Base-by-base conservation (phyloP, 2,888 invertebrate genomes). In the Bimastos eiseni region DNA sequence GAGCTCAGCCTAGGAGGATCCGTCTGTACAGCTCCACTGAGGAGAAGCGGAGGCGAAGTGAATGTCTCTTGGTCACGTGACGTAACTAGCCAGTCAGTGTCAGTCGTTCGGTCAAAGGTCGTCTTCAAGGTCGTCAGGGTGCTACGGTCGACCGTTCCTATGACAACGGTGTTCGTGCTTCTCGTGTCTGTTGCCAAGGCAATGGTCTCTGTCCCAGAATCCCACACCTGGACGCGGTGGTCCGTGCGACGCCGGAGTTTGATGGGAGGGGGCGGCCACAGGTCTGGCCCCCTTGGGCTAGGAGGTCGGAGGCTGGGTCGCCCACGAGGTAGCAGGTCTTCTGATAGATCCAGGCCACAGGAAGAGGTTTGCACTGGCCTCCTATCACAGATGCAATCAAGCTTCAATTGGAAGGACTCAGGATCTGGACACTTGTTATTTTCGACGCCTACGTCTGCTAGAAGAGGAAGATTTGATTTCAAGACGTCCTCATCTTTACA, bases 1-100 rank as follows among this genome's bases (percentile, higher is more conserved):
- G 55, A 44, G 34, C 90, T 19, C 34, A 33, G 49, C 37, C 36
- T n/a, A 30, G 70, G 37, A 4, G 37, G 19, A 38, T 90, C 90
- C 33, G 90, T 90, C 34, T 55, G 49, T 30, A 70, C 24, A 1
- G 49, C n/a, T 24, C 4, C 83, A 34, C 13, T n/a, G 83, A 70
- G 0, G 55, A 36, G 34, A 11, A 70, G 3, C 33, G 90, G 90
- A 0, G 90, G 83, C 1, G 90, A 33, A 3, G 90, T 90, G 37
- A 70, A 44, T 4, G 90, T 90, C 83, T 90, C 90, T 83, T 90
- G 90, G 70, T 90, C 55, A 24, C 90, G 49, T 34, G 55, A 70
- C 34, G n/a, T 49, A 19, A 90, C 70, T 37, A 90, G 70, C 33
- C 70, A 34, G 6, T 55, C 90, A 21, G 90, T 90, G 36, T 11